phyloP scores from a whole-genome alignment of 2,797 vertebrate species.

The Dryobates pubescens region DNA sequence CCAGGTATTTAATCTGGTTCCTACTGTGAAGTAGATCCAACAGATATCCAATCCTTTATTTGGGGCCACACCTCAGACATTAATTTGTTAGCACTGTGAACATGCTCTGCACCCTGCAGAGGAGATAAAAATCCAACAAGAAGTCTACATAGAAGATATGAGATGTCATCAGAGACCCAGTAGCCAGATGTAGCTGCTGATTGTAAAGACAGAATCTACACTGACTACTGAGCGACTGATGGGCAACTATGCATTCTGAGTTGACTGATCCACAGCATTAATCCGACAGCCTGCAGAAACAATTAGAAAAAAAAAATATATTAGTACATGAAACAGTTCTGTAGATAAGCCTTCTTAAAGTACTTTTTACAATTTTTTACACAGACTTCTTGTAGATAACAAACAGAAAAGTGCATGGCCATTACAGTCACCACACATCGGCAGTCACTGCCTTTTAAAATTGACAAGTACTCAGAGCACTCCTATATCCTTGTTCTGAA shows the following conservation, averaged over 20 bases:
- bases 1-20: slow-evolving; percentile 23
- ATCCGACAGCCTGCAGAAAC: slow-evolving; percentile 69
- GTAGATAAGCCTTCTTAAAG: not conserved
- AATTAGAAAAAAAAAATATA: slow-evolving; percentile 46
- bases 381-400: not conserved
- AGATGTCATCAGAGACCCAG: slow-evolving; percentile 96
- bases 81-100: slow-evolving; percentile 13
- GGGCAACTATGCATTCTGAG: slow-evolving; percentile 69
- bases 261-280: slow-evolving; percentile 34
- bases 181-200: slow-evolving; percentile 99
- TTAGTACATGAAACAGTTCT: slow-evolving; percentile 8
- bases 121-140: slow-evolving; percentile 25
- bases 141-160: slow-evolving; percentile 48
- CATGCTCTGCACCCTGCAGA: slow-evolving; percentile 55
- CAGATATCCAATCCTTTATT: slow-evolving; percentile 26
- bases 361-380: not conserved
- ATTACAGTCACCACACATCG: not conserved
- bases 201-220: slow-evolving; percentile 98
- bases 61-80: slow-evolving; percentile 74
- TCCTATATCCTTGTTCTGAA: not conserved
- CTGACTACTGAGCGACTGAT: slow-evolving; percentile 99
- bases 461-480: not conserved
- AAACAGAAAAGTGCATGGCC: not conserved
- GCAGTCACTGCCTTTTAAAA: not conserved
- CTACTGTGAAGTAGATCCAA: not conserved